These are phyloP conservation scores for Aricia artaxerxes DNA, from an alignment of 2,888 invertebrate species.

Conservation along the genomic window DNA sequence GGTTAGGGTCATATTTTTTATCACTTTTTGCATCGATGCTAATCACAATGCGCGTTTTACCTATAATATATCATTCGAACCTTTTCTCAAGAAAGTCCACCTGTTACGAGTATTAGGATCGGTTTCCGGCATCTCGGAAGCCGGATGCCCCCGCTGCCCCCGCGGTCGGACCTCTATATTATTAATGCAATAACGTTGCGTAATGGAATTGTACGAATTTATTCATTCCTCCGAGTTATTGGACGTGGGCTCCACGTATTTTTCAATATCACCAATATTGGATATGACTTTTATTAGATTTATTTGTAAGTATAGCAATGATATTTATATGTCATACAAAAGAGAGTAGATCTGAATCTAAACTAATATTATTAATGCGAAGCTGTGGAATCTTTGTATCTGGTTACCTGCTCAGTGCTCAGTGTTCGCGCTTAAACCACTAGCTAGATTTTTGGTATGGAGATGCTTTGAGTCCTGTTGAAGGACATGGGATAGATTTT, in stretches of 20 bases:
- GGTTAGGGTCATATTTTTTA: not conserved
- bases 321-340: not conserved
- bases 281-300: slow-evolving; percentile 1
- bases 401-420: too few species aligned
- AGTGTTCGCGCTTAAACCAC: too few species aligned
- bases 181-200: slow-evolving; percentile 45
- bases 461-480: too few species aligned
- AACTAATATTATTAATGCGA: not conserved
- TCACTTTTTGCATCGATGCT: not conserved
- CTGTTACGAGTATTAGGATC: slow-evolving; percentile 7
- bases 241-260: not conserved
- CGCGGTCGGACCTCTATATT: slow-evolving; percentile 7
- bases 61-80: not conserved
- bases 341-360: not conserved
- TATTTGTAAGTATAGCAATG: not conserved
- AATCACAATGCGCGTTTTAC: not conserved
- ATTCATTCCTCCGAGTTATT: slow-evolving; percentile 34
- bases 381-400: not conserved
- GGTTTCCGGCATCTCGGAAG: not conserved
- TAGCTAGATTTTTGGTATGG: too few species aligned
- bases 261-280: slow-evolving; percentile 10
- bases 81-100: not conserved
- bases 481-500: too few species aligned
- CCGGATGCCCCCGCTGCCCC: not conserved
- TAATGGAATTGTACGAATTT: slow-evolving; percentile 48